Percentiles rank a stretch among this genome's conserved stretches.
Evolutionary conservation across 2,888 invertebrate genomes (phyloP).

Genomic region (Pimpla rufipes): DNA sequence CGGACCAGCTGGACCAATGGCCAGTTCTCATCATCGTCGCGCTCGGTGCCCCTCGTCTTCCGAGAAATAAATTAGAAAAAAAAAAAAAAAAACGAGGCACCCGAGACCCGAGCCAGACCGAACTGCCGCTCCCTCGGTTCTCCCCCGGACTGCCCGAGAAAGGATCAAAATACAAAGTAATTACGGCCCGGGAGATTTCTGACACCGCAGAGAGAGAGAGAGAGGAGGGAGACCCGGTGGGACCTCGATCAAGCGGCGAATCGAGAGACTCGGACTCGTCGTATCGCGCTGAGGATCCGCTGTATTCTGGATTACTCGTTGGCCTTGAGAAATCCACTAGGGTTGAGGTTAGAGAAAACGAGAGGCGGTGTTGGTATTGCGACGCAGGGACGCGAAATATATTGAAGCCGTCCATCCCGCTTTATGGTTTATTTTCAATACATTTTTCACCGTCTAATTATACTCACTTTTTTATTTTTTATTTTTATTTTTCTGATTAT

Average conservation of each 20-base stretch:
- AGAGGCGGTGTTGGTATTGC: constrained; percentile 26
- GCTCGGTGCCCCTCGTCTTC: constrained; percentile 52
- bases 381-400: constrained; percentile 8
- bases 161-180: constrained; percentile 79
- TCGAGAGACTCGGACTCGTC: constrained; percentile 55
- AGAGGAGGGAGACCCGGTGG: background rate
- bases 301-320: constrained; percentile 82
- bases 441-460: background rate
- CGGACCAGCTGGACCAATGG: constrained; percentile 56
- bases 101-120: constrained; percentile 22
- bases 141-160: constrained; percentile 51
- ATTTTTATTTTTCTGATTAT: background rate
- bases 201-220: constrained; percentile 50
- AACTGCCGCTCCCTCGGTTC: constrained; percentile 21
- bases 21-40: constrained; percentile 42
- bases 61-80: constrained; percentile 67
- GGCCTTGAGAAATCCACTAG: constrained; percentile 79
- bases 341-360: constrained; percentile 44
- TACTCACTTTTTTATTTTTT: background rate
- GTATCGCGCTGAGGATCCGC: constrained; percentile 73
- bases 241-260: constrained; percentile 57
- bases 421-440: too few species aligned
- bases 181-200: constrained; percentile 73
- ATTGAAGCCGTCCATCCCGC: constrained; percentile 15
- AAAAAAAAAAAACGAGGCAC: constrained; percentile 7